Conservation (phyloP, 2,888 invertebrate genomes). For the Orthosia cruda region DNA sequence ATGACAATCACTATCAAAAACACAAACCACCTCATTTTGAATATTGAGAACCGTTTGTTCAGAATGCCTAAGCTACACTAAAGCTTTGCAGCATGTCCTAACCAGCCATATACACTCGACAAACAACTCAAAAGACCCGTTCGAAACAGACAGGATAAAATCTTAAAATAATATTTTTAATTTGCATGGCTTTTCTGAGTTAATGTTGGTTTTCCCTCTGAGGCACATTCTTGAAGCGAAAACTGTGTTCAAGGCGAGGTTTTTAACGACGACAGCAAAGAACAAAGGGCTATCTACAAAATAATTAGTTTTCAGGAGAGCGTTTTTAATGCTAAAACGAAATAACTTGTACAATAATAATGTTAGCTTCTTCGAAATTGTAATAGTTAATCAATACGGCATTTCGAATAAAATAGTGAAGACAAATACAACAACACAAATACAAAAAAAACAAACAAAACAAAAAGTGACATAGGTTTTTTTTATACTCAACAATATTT, state of each 20-base stretch:
- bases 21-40: conserved; percentile 60
- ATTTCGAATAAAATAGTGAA: no score
- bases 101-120: neutral
- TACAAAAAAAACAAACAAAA: no score
- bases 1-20: conserved; percentile 53
- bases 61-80: conserved; percentile 63
- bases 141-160: neutral
- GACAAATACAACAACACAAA: no score
- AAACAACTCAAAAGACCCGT: conserved; percentile 46
- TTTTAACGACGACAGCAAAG: neutral
- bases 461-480: no score
- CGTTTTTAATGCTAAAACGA: no score
- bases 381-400: no score
- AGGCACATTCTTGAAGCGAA: neutral
- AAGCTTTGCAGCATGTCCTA: conserved; percentile 57
- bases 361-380: no score
- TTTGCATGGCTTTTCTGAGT: neutral
- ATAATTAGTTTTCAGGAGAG: no score
- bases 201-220: neutral
- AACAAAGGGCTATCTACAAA: no score
- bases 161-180: neutral
- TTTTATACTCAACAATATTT: no score
- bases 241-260: neutral
- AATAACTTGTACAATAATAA: no score
- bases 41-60: conserved; percentile 40